Conservation (phyloP, 2,888 invertebrate genomes). For the Parnassius glacialis region DNA sequence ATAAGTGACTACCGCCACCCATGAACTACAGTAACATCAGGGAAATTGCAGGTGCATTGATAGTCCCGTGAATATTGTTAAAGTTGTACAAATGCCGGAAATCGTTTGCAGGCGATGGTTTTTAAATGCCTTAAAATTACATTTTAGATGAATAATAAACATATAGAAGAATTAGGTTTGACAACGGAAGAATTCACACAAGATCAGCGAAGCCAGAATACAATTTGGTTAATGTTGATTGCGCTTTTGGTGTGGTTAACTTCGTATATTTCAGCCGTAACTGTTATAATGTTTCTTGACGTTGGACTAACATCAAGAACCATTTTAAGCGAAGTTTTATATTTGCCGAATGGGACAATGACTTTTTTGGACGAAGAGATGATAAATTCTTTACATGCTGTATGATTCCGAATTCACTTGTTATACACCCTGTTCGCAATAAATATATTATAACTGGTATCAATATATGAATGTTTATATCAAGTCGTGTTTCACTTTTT, state of each 20-base stretch:
- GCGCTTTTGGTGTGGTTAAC: slow-evolving; percentile 49
- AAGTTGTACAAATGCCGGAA: no score
- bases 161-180: slow-evolving; percentile 27
- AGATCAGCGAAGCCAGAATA: slow-evolving; percentile 39
- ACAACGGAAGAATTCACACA: slow-evolving; percentile 13
- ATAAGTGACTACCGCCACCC: no score
- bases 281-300: slow-evolving; percentile 38
- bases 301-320: slow-evolving; percentile 31
- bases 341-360: slow-evolving; percentile 12
- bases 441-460: neutral
- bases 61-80: no score
- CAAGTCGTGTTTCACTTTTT: no score
- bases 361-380: neutral
- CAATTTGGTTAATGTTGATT: slow-evolving; percentile 44
- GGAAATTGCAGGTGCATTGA: no score
- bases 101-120: neutral
- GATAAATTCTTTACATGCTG: neutral
- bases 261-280: slow-evolving; percentile 42
- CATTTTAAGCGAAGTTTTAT: slow-evolving; percentile 15
- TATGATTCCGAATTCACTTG: neutral
- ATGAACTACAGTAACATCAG: no score
- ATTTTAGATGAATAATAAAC: slow-evolving; percentile 31
- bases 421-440: slow-evolving; percentile 1
- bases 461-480: no score
- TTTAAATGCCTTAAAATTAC: neutral